A percentile compares a stretch with the other conserved stretches of the same genome.
These are phyloP conservation scores for Lasioglossum vierecki DNA, from an alignment of 2,888 invertebrate genomes.

Conservation along the genomic window DNA sequence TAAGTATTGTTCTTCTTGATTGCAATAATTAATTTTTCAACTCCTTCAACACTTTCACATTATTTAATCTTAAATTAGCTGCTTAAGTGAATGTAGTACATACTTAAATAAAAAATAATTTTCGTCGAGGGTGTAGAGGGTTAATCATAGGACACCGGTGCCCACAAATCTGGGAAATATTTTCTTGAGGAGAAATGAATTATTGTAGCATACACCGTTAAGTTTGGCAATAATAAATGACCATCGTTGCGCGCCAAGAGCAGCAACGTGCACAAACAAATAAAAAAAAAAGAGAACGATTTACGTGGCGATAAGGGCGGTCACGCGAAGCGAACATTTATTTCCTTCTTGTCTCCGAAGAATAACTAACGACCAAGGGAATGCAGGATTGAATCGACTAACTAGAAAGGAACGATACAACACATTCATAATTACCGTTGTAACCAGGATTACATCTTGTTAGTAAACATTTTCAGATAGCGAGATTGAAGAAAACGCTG, in stretches of 20 bases:
- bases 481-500: no score
- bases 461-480: neutral
- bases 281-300: neutral
- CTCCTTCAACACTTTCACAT: no score
- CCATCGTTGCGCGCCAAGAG: neutral
- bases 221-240: neutral
- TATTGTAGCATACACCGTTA: neutral
- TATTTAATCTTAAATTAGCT: no score
- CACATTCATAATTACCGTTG: neutral
- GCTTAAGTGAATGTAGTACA: no score
- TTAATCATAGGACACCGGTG: neutral
- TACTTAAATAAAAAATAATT: no score
- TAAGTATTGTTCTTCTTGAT: no score
- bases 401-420: neutral
- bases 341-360: neutral
- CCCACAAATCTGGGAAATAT: neutral
- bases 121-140: neutral
- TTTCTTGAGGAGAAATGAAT: neutral
- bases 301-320: neutral
- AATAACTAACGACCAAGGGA: neutral
- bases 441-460: neutral
- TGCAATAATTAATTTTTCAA: no score
- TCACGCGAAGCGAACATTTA: slow-evolving; percentile 3
- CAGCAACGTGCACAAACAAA: neutral
- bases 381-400: neutral